Evolutionary conservation across 2,113 vertebrate species (phyloP), one percentile per base, ranked within the genome.

Genomic region (Cavia porcellus): DNA sequence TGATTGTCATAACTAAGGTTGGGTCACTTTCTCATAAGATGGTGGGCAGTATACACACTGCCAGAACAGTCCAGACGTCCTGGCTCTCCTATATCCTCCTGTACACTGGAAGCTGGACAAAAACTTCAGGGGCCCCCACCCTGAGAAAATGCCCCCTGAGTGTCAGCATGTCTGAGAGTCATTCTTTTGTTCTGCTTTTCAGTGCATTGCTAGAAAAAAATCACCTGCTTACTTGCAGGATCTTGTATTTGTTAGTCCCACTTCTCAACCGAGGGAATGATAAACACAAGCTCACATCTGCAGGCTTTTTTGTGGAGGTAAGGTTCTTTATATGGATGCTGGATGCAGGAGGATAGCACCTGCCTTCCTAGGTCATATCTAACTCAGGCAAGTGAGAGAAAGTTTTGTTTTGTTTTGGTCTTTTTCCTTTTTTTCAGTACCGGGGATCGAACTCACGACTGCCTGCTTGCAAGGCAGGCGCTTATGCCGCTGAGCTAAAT

Each of bases 231-330:
- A 97, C 98, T 25, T n/a, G 85, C 35, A 98, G 91, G 87, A n/a
- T 95, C 89, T 61, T 97, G 80, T 98, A 98, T 92, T 91, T 98
- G 75, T 66, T 98, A 81, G 93, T 97, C 52, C 98, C 98, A 85
- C 82, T 98, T 72, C 97, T 98, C 94, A 97, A 96, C 86, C 89
- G 95, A 93, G 98, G 98, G n/a, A 96, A 98, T 17, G 94, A 96
- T 17, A 97, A 96, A 80, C 98, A 98, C 93, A 96, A 92, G 80
- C 93, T 97, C 89, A 98, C 98, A 70, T 89, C 97, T 85, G 97
- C 96, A 47, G 96, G 88, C 62, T 97, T 98, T 89, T 98, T 98
- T 92, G 98, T 98, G 81, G 98, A 98, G 97, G 98, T 98, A 96
- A 97, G 97, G 74, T n/a, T 89, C 25, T 50, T 62, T 52, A 1